Conservation (phyloP, 2,888 invertebrate genomes). For the Drosophila fungiperda region DNA sequence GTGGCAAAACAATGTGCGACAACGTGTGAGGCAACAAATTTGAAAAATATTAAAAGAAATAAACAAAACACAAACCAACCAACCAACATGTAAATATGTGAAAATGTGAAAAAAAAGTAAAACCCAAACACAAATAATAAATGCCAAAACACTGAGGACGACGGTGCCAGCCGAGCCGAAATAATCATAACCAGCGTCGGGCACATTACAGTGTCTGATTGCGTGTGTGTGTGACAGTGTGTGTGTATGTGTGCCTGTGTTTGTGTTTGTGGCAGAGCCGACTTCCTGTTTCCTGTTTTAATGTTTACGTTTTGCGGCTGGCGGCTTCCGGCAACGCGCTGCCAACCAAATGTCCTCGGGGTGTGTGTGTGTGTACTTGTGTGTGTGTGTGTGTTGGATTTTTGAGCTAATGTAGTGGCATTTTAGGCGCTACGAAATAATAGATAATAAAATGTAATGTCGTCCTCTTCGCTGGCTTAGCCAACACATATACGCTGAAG, state of each 20-base stretch:
- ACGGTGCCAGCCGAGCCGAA: slow-evolving; percentile 48
- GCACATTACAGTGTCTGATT: slow-evolving; percentile 59
- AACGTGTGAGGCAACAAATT: slow-evolving; percentile 30
- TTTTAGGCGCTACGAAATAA: slow-evolving; percentile 72
- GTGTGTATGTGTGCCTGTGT: slow-evolving; percentile 32
- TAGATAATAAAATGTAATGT: slow-evolving; percentile 82
- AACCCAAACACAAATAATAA: slow-evolving; percentile 46
- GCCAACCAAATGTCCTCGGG: slow-evolving; percentile 44
- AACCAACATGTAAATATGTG: slow-evolving; percentile 12
- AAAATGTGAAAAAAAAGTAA: slow-evolving; percentile 27
- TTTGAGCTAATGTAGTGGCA: slow-evolving; percentile 76
- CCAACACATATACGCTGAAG: slow-evolving; percentile 37
- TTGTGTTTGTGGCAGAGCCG: slow-evolving; percentile 57
- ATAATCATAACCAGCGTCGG: slow-evolving; percentile 75
- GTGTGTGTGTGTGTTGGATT: slow-evolving; percentile 44
- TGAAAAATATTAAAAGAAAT: slow-evolving; percentile 3
- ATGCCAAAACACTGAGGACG: slow-evolving; percentile 41
- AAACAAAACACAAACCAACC: background rate
- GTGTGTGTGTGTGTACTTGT: slow-evolving; percentile 23
- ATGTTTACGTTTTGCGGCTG: slow-evolving; percentile 76
- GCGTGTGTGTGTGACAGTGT: slow-evolving; percentile 7
- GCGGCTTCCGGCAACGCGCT: slow-evolving; percentile 43
- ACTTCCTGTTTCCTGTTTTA: slow-evolving; percentile 77
- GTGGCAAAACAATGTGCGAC: slow-evolving; percentile 45
- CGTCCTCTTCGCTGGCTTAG: slow-evolving; percentile 67